Base-by-base conservation (phyloP, 2,113 vertebrate species). In the Xenotilapia flavipinnis region DNA sequence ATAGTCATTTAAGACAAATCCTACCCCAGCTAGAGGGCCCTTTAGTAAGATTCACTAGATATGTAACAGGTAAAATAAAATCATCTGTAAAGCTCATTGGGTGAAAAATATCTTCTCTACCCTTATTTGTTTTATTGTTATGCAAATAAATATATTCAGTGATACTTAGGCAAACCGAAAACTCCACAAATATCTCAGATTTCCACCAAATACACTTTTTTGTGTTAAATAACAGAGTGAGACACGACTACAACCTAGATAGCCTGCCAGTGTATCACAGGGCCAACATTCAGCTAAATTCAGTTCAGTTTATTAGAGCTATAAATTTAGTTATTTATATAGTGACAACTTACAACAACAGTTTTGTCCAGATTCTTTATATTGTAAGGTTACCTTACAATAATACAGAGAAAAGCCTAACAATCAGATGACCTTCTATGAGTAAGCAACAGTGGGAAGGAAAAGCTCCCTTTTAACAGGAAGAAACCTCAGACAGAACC, bases 191-290 rank as follows among this genome's bases (percentile, higher is more conserved):
- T 82, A 55, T 15, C 5, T 38, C 13, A 0, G 0, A 81, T 81
- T 60, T 62, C 13, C 19, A n/a, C 55, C 7, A 19, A 60, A 40
- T 40, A 17, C 4, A 38, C 21, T 45, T 54, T 33, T 54, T 85
- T 15, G 15, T 9, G 6, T 38, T 55, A 4, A 36, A 8, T 21
- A 55, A 51, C 28, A 21, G 33, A 42, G 17, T 13, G 51, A 15
- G 28, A 7, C n/a, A 21, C 6, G 0, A 17, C 13, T 5, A 19
- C 3, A 7, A 13, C 2, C 23, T 54, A 33, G 42, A 4, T n/a
- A 55, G 3, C 53, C 31, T 31, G 7, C 3, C 23, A 65, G 31
- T 62, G 17, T 62, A 12, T 36, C 5, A 75, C 31, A 23, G 15
- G 26, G n/a, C 5, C 14, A 17, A 55, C 12, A 19, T 54, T 79